A percentile compares a stretch with the other conserved stretches of the same genome.
phyloP scores from a whole-genome alignment of 1,140 invertebrate genomes.

The Trachelipus rathkii region DNA sequence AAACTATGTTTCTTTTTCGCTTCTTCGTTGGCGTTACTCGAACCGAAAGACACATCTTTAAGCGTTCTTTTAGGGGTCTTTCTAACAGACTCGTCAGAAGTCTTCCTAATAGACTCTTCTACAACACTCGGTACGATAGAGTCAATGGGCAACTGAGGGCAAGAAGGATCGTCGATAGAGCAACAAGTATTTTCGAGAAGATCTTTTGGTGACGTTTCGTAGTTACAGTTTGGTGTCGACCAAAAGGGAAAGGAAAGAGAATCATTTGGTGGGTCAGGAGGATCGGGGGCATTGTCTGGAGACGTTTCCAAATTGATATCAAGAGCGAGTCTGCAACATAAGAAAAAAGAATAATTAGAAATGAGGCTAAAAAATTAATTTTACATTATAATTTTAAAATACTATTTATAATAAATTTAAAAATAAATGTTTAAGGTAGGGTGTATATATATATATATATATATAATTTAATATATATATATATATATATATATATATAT shows the following conservation, averaged over 20 bases:
- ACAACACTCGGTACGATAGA: constrained; percentile 12
- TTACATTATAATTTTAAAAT: too few species aligned
- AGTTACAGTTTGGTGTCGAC: not conserved
- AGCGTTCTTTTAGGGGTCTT: constrained; percentile 25
- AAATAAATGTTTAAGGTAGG: too few species aligned
- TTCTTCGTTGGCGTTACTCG: constrained; percentile 6
- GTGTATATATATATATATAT: constrained; percentile 23
- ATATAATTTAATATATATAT: constrained; percentile 19
- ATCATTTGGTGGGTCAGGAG: constrained; percentile 19
- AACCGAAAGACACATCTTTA: constrained; percentile 12
- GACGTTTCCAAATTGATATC: constrained; percentile 29
- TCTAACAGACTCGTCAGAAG: not conserved
- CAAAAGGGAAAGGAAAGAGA: not conserved
- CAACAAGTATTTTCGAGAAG: constrained; percentile 26
- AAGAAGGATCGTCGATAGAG: constrained; percentile 22
- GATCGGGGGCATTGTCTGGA: constrained; percentile 22
- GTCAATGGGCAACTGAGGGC: constrained; percentile 21
- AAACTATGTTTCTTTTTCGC: not conserved
- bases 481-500: constrained; percentile 19
- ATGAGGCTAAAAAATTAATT: not conserved
- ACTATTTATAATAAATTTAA: too few species aligned
- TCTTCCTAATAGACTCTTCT: constrained; percentile 4
- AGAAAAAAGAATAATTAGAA: not conserved
- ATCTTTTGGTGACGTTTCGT: constrained; percentile 7
- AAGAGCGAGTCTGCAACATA: constrained; percentile 22